phyloP scores from a whole-genome alignment of 2,888 invertebrate genomes.

The Pachycephus smyrnensis region DNA sequence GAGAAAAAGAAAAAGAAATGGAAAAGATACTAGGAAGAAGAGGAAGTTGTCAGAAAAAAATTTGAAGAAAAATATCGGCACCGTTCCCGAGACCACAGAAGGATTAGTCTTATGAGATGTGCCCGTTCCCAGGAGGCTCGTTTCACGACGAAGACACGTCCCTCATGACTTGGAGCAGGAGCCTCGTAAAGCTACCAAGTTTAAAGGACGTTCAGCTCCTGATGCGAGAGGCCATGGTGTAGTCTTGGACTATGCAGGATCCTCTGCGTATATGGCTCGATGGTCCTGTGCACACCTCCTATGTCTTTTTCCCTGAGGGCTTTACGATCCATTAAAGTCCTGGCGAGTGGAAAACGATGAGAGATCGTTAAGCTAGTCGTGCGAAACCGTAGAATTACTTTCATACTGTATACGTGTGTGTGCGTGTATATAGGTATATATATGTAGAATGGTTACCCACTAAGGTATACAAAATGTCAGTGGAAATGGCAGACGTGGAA shows the following conservation, averaged over 20 bases:
- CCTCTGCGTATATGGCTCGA: not conserved
- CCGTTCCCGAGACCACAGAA: not conserved
- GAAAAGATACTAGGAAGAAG: not conserved
- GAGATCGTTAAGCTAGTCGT: conserved; percentile 33
- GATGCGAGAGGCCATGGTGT: not conserved
- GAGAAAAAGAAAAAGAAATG: not conserved
- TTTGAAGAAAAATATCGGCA: not conserved
- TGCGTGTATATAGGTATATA: too few species aligned
- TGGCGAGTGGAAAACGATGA: conserved; percentile 31
- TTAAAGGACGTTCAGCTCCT: not conserved
- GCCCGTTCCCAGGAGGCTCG: not conserved
- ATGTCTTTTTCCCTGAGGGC: not conserved
- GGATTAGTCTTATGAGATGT: not conserved
- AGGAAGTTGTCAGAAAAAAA: not conserved
- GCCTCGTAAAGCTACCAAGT: not conserved
- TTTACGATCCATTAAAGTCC: conserved; percentile 33
- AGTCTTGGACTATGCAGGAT: not conserved
- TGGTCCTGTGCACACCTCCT: not conserved
- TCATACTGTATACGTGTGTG: not conserved
- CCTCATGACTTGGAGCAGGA: not conserved
- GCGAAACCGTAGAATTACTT: not conserved
- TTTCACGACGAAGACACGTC: not conserved
- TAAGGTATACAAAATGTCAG: not conserved
- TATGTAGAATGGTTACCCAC: too few species aligned
- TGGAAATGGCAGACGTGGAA: not conserved